These are phyloP conservation scores for Carabus problematicus DNA, from an alignment of 2,888 invertebrate species.

Conservation along the genomic window DNA sequence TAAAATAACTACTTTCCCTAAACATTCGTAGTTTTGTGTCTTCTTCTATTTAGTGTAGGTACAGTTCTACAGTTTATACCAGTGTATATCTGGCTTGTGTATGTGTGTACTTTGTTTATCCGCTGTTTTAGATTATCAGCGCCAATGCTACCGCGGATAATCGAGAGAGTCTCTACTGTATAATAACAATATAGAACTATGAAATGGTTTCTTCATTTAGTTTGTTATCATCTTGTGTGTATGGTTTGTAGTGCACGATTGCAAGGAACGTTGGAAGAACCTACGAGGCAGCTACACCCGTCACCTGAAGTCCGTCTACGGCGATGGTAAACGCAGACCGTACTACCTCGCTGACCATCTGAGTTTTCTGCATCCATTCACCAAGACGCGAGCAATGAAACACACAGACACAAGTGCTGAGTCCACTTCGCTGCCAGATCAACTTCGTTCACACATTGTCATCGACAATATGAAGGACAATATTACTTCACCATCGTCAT, in stretches of 20 bases:
- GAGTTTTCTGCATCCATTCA: slow-evolving; percentile 58
- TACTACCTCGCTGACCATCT: slow-evolving; percentile 60
- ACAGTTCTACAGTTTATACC: too few relatives aligned
- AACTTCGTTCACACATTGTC: slow-evolving; percentile 10
- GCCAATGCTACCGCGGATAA: too few relatives aligned
- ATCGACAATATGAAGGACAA: slow-evolving; percentile 47
- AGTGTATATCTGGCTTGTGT: too few relatives aligned
- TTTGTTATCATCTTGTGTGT: too few relatives aligned
- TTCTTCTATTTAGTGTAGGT: too few relatives aligned
- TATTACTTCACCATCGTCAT: slow-evolving; percentile 11
- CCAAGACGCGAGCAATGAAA: slow-evolving; percentile 49
- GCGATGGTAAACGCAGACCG: slow-evolving; percentile 54
- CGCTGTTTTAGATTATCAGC: too few relatives aligned
- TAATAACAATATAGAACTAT: too few relatives aligned
- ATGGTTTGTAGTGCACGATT: slow-evolving; percentile 36
- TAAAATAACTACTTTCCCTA: too few relatives aligned
- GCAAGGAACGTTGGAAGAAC: slow-evolving; percentile 59
- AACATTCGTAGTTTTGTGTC: too few relatives aligned
- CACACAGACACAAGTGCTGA: slow-evolving; percentile 7
- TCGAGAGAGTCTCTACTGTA: too few relatives aligned
- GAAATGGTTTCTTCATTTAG: too few relatives aligned
- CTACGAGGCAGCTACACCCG: slow-evolving; percentile 58
- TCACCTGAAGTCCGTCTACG: slow-evolving; percentile 51
- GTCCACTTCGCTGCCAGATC: not conserved
- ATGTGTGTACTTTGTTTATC: too few relatives aligned